Base-by-base conservation (phyloP, 2,113 vertebrate genomes). In the Tenebrosternarchus preto region DNA sequence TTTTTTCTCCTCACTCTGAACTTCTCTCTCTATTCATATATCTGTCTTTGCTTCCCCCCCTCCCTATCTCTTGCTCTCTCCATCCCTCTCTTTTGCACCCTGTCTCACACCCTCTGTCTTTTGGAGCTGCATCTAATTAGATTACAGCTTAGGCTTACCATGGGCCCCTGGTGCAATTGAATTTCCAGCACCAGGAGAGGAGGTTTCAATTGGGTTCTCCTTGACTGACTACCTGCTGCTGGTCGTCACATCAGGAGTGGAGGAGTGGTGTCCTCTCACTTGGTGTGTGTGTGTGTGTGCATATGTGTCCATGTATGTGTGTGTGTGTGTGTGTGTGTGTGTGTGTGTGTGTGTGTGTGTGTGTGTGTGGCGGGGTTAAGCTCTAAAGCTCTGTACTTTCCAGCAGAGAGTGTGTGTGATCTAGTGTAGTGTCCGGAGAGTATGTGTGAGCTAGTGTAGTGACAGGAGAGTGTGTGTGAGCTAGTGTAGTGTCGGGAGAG, bases 201-300 rank as follows among this genome's bases (percentile, higher is more conserved):
- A 90, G 90, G 91, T 90, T 92, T 93, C 92, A 87, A 86, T 84
- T 92, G 91, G 91, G 91, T 92, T 93, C 91, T 90, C 86, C 92
- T 92, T 89, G 90, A 91, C 87, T 91, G 90, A 83, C 76, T 91
- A 69, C 69, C 72, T 68, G 80, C 82, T 78, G 61, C 73, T 81
- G 72, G 74, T 77, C 82, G 85, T 87, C 85, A 86, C 83, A 73
- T 55, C 73, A n/a, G n/a, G n/a, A n/a, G n/a, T n/a, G n/a, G n/a
- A 66, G 67, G 80, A 82, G 73, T 76, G 59, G 78, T 83, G 78
- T 84, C 84, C 84, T 75, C 69, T 78, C 73, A 69, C 50, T 55
- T 78, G n/a, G 72, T 73, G 33, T 78, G 33, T 60, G 53, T 43
- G 64, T 36, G 64, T 68, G 50, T 68, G 20, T 68, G 50, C 33